A percentile compares a stretch with the other conserved stretches of the same genome.
Evolutionary conservation across 2,113 vertebrate species (phyloP).

Genomic region (Chlamydotis undulata): DNA sequence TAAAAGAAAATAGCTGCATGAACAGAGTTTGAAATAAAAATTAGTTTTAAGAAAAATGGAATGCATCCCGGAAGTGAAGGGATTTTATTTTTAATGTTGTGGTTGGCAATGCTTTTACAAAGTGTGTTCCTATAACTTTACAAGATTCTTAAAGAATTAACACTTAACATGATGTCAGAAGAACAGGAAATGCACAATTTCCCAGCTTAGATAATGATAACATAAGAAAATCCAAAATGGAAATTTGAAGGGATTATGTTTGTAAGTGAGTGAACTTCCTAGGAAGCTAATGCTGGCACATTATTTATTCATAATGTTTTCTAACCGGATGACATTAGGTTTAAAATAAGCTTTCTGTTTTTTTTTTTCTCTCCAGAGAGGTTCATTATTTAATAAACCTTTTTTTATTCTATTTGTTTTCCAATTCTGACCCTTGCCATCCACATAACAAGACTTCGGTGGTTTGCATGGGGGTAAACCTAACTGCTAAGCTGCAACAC

Average conservation of each 20-base stretch:
- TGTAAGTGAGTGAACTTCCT: not conserved
- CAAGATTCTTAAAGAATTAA: not conserved
- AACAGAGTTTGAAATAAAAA: not conserved
- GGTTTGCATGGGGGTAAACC: not conserved
- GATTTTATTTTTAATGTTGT: not conserved
- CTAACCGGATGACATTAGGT: not conserved
- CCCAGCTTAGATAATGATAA: constrained; percentile 3
- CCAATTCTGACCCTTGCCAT: constrained; percentile 6
- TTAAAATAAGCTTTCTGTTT: not conserved
- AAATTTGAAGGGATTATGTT: constrained; percentile 30
- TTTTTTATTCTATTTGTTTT: constrained; percentile 21
- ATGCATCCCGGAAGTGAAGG: not conserved
- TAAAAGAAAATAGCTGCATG: not conserved
- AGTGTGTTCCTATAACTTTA: not conserved
- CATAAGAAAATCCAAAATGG: not conserved
- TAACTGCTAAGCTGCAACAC: not conserved
- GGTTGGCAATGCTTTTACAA: not conserved
- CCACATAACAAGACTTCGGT: not conserved
- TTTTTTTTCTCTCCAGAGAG: not conserved
- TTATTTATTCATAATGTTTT: constrained; percentile 21
- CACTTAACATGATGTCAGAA: not conserved
- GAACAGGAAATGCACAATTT: not conserved
- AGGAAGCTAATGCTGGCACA: not conserved
- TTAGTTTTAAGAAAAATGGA: not conserved
- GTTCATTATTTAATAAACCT: not conserved